Base-by-base conservation (phyloP, 2,888 invertebrate species). In the Calameuta idolon region DNA sequence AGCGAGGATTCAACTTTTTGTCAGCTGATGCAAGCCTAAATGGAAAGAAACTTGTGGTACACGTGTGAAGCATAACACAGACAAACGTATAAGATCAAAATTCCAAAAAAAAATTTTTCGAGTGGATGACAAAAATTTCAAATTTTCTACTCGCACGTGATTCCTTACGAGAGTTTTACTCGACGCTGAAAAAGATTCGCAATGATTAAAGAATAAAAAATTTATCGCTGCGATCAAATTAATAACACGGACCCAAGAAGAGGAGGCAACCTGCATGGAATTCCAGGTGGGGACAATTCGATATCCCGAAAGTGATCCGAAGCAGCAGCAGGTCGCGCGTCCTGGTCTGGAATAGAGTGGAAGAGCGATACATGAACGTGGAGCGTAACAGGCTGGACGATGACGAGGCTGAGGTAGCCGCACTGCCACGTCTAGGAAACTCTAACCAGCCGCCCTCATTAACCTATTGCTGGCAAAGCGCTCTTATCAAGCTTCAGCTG, bases 401-500 rank as follows among this genome's bases (percentile, higher is more conserved):
- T 74, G 37, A 69, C 37, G 81, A 81, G 79, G 81, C 77, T 75
- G 79, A 71, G 76, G 77, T 77, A 76, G 73, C 11, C 77, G 78
- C 78, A 79, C 77, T 40, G 73, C 80, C 35, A 74, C 68, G 76
- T 79, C 76, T 23, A 71, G 34, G 71, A 30, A 23, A 30, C 30
- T 5, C 30, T 23, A 34, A 33, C 34, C 30, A 30, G 76, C 55
- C 74, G 68, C 81, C 84, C 88, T 88, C 87, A 83, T 88, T 88
- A 88, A 87, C 86, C 85, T 85, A 85, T 88, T 82, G 85, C 82
- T 79, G 79, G 83, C 81, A 81, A 83, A 88, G 85, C 88, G 83
- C 88, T 84, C 87, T 88, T 88, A 85, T 84, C 81, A 82, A 80
- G 85, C 83, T 86, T 87, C 85, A 85, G 87, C 87, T 87, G 87